These are phyloP conservation scores for Dissostichus mawsoni DNA, from an alignment of 2,113 vertebrate species.

Conservation along the genomic window DNA sequence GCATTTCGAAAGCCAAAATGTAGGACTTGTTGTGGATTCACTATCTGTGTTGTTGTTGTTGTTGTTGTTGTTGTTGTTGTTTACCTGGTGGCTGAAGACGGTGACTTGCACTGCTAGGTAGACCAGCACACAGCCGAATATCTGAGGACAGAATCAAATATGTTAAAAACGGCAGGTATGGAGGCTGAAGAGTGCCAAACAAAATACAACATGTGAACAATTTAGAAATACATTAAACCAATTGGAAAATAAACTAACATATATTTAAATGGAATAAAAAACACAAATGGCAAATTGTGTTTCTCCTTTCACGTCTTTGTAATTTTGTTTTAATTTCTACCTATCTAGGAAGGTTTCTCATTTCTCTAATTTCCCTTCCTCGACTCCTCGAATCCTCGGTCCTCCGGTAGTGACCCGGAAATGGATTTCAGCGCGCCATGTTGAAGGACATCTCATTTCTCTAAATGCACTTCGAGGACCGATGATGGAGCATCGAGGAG, in stretches of 20 bases:
- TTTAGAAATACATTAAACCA: background rate
- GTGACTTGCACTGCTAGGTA: background rate
- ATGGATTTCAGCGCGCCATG: no score
- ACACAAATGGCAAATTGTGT: no score
- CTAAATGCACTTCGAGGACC: no score
- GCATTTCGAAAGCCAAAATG: no score
- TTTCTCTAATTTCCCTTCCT: no score
- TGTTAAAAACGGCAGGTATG: background rate
- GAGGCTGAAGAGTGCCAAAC: background rate
- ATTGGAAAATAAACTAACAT: background rate
- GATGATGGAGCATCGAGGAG: no score
- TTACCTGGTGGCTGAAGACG: slow-evolving; percentile 19
- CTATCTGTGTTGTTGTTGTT: background rate
- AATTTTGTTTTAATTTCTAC: no score
- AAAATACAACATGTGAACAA: background rate
- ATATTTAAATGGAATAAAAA: background rate
- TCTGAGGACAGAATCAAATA: slow-evolving; percentile 34
- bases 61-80: background rate
- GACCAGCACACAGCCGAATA: slow-evolving; percentile 56
- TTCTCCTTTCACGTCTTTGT: no score
- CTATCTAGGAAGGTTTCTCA: no score
- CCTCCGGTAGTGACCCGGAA: no score
- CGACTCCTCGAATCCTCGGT: no score
- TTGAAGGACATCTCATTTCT: no score
- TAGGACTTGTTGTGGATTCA: background rate